Evolutionary conservation across 2,888 invertebrate species (phyloP).

Genomic region (Leucozona laternaria): DNA sequence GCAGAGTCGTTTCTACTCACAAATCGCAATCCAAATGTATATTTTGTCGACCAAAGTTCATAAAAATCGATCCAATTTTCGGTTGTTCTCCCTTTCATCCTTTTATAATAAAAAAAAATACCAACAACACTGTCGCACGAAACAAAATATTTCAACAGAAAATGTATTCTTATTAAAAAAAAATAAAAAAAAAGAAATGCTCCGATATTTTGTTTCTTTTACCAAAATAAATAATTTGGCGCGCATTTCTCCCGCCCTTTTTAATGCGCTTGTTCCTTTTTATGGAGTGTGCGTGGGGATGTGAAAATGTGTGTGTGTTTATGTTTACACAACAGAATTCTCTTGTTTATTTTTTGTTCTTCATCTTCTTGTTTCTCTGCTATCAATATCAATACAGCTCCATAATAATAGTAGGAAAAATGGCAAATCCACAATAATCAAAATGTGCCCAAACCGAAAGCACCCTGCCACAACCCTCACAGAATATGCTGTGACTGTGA

Average conservation of each 20-base stretch:
- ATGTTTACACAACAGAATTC: conserved; percentile 31
- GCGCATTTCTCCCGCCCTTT: conserved; percentile 78
- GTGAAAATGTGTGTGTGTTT: conserved; percentile 27
- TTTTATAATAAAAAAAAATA: neutral
- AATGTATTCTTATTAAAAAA: conserved; percentile 13
- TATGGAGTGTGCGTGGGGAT: neutral
- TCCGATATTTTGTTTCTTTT: conserved; percentile 43
- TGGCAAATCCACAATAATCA: conserved; percentile 42
- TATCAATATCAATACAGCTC: conserved; percentile 22
- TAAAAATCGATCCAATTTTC: conserved; percentile 67
- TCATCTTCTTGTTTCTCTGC: conserved; percentile 16
- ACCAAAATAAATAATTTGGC: conserved; percentile 76
- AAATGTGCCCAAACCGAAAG: conserved; percentile 46
- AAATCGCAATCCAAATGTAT: conserved; percentile 51
- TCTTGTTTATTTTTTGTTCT: conserved; percentile 50
- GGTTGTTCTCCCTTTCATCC: conserved; percentile 27
- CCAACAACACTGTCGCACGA: neutral
- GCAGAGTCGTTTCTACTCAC: neutral
- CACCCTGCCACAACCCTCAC: conserved; percentile 26
- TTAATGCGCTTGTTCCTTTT: conserved; percentile 65
- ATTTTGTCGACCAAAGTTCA: conserved; percentile 67
- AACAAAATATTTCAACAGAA: conserved; percentile 6
- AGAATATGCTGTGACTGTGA: neutral
- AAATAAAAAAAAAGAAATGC: neutral
- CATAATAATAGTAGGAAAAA: conserved; percentile 21